Percentiles rank a stretch among this genome's conserved stretches.
Conservation (phyloP, 2,888 invertebrate genomes). For the Pheosia gnoma region DNA sequence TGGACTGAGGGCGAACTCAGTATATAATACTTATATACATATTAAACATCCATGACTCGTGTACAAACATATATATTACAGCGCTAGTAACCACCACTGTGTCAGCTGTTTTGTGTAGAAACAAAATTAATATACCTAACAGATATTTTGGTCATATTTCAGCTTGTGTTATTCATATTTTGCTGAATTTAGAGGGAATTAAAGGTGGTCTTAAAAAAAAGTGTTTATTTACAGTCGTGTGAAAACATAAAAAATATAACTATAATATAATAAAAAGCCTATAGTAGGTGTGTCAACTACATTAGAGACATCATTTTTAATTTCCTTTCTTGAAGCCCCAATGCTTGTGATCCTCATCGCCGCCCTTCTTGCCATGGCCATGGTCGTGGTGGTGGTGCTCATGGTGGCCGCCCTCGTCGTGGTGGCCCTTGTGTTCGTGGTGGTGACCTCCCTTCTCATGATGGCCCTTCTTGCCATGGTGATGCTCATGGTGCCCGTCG, state of each 20-base stretch:
- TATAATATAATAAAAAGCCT: conserved; percentile 26
- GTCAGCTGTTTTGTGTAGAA: no score
- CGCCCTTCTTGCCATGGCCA: conserved; percentile 90
- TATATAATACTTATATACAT: no score
- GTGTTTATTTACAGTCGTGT: conserved; percentile 44
- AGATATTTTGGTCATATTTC: no score
- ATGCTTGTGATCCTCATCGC: conserved; percentile 90
- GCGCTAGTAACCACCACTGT: no score
- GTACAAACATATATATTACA: no score
- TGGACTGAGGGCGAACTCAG: no score
- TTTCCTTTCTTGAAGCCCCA: conserved; percentile 87
- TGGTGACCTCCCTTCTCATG: conserved; percentile 92
- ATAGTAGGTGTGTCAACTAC: conserved; percentile 22
- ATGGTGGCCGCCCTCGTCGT: conserved; percentile 90
- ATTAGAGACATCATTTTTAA: conserved; percentile 42
- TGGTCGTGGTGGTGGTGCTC: conserved; percentile 90
- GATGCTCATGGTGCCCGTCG: conserved; percentile 89
- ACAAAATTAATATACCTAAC: no score
- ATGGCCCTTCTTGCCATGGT: conserved; percentile 91
- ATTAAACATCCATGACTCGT: no score
- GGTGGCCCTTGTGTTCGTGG: conserved; percentile 91
- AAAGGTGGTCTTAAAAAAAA: conserved; percentile 13
- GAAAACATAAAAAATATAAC: conserved; percentile 21
- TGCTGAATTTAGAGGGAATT: background rate
- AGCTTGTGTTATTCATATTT: background rate